Evolutionary conservation across 1,140 invertebrate species (phyloP).

Genomic region (Zophobas atratus): DNA sequence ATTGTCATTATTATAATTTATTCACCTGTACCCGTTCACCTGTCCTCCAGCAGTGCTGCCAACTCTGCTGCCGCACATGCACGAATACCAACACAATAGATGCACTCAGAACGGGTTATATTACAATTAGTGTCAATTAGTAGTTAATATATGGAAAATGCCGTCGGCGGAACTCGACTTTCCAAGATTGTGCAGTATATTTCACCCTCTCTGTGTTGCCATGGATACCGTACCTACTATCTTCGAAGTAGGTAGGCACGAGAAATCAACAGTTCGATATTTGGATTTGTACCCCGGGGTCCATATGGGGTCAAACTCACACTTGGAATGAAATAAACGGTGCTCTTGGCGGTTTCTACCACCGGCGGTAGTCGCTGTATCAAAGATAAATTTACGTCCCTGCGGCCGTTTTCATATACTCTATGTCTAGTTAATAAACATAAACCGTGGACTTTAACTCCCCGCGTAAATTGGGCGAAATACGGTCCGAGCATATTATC

Average conservation of each 20-base stretch:
- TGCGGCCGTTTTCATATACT: constrained; percentile 3
- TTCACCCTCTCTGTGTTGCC: constrained; percentile 37
- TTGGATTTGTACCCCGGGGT: constrained; percentile 45
- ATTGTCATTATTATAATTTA: too few relatives aligned
- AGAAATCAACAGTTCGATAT: constrained; percentile 49
- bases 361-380: constrained; percentile 8
- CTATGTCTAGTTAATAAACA: constrained; percentile 6
- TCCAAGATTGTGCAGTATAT: constrained; percentile 44
- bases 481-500: not conserved
- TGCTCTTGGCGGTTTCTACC: constrained; percentile 6
- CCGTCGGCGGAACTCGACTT: constrained; percentile 32
- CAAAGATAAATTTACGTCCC: constrained; percentile 26
- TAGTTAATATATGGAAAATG: constrained; percentile 41
- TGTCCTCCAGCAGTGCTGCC: constrained; percentile 1
- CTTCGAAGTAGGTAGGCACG: constrained; percentile 42
- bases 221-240: constrained; percentile 43
- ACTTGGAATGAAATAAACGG: constrained; percentile 25
- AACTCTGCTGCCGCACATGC: not conserved
- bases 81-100: not conserved
- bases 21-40: too few relatives aligned
- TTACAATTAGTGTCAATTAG: constrained; percentile 45
- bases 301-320: constrained; percentile 45
- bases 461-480: constrained; percentile 3
- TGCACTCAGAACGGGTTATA: constrained; percentile 29
- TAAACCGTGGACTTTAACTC: not conserved